phyloP scores from a whole-genome alignment of 2,888 invertebrate genomes.

The Ypsolopha sequella region DNA sequence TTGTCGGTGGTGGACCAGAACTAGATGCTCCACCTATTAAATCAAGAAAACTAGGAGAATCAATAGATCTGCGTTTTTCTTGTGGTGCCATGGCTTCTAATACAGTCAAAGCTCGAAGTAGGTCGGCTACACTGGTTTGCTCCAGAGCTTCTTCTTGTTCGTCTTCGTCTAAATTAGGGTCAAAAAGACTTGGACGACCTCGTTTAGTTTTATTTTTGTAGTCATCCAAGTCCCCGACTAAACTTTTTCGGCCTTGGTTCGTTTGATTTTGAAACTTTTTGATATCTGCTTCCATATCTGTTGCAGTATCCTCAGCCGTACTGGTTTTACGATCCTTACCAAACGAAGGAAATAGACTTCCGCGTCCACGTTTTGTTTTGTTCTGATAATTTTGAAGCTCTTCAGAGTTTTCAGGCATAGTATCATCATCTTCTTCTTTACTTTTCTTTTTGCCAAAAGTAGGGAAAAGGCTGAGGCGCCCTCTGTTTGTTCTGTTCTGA shows the following conservation, averaged over 20 bases:
- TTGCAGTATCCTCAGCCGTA: conserved; percentile 6
- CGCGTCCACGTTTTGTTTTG: conserved; percentile 45
- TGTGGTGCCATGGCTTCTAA: conserved; percentile 56
- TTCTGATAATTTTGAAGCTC: conserved; percentile 56
- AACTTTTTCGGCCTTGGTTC: conserved; percentile 22
- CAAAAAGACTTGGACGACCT: conserved; percentile 57
- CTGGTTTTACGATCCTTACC: conserved; percentile 51
- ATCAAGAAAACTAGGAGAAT: conserved; percentile 33
- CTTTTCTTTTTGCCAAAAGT: conserved; percentile 40
- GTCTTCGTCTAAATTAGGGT: conserved; percentile 47
- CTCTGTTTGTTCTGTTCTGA: conserved; percentile 51
- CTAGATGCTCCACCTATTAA: conserved; percentile 27
- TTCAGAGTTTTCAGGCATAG: conserved; percentile 56
- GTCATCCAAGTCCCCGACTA: conserved; percentile 41
- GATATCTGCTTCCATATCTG: conserved; percentile 37
- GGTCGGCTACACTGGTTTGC: conserved; percentile 86
- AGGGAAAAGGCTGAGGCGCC: conserved; percentile 51
- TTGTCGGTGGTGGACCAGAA: conserved; percentile 18
- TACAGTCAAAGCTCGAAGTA: conserved; percentile 82
- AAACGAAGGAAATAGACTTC: conserved; percentile 54
- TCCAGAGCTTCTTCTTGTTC: conserved; percentile 75
- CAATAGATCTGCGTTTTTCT: conserved; percentile 16
- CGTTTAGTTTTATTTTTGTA: conserved; percentile 49
- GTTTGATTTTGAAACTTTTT: conserved; percentile 48
- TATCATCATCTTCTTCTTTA: conserved; percentile 45